These are phyloP conservation scores for Planiliza haematocheilus DNA, from an alignment of 2,113 vertebrate species.

Conservation along the genomic window DNA sequence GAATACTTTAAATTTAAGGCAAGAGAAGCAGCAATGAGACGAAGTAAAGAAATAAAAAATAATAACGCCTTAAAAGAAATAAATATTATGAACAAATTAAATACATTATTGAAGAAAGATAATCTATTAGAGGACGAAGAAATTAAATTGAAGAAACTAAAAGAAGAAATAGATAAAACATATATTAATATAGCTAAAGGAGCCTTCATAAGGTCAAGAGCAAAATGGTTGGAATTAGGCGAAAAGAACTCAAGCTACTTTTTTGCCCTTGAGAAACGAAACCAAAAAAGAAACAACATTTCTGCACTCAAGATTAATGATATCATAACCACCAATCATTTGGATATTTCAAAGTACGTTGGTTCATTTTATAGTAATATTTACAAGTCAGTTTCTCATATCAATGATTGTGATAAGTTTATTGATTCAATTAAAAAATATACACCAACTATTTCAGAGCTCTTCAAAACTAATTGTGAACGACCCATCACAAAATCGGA, in stretches of 20 bases:
- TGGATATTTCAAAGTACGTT: not conserved
- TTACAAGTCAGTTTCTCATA: not conserved
- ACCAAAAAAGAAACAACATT: conserved; percentile 1
- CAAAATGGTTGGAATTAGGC: not conserved
- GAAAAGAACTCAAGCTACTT: not conserved
- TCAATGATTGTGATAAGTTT: not conserved
- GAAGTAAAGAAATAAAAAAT: not conserved
- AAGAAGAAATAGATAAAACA: not conserved
- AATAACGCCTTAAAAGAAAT: not conserved
- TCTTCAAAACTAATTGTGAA: not conserved
- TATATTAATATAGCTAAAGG: not conserved
- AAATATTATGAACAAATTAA: not conserved
- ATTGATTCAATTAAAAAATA: not conserved
- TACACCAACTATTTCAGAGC: not conserved
- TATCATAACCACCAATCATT: not conserved
- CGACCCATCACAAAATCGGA: not conserved
- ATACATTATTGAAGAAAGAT: not conserved
- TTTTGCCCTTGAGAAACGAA: not conserved
- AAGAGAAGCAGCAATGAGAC: not conserved
- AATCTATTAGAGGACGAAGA: not conserved
- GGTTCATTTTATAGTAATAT: not conserved
- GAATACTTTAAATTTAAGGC: not conserved
- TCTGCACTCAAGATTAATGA: not conserved
- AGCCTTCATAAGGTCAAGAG: not conserved
- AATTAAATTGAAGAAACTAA: not conserved